Conservation (phyloP, 2,888 invertebrate species). For the Cataglyphis cursor region DNA sequence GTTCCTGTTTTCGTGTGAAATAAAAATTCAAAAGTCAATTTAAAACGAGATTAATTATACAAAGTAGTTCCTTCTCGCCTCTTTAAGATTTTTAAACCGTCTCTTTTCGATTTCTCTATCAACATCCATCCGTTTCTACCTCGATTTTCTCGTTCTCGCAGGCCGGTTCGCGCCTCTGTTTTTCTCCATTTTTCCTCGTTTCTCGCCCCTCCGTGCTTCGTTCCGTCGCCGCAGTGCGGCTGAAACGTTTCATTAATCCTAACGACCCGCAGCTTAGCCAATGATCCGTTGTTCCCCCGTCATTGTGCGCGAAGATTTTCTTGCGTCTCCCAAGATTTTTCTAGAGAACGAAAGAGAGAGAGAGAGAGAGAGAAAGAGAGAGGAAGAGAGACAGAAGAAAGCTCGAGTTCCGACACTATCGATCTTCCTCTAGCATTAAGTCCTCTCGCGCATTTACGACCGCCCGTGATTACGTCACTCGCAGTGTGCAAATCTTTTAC, state of each 20-base stretch:
- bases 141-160: slow-evolving; percentile 34
- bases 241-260: slow-evolving; percentile 74
- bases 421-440: slow-evolving; percentile 48
- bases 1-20: not conserved
- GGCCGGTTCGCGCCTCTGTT: slow-evolving; percentile 26
- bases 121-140: not conserved
- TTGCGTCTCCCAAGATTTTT: slow-evolving; percentile 46
- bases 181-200: slow-evolving; percentile 53
- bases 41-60: slow-evolving; percentile 30
- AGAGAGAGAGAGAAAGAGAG: not conserved
- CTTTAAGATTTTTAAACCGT: slow-evolving; percentile 51
- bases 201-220: slow-evolving; percentile 30
- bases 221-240: slow-evolving; percentile 64
- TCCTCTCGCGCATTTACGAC: slow-evolving; percentile 39
- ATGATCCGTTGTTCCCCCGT: slow-evolving; percentile 63
- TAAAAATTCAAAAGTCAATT: slow-evolving; percentile 20
- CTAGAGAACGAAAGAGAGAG: not conserved
- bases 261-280: slow-evolving; percentile 62
- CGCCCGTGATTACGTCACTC: slow-evolving; percentile 50
- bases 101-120: slow-evolving; percentile 24
- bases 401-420: slow-evolving; percentile 32
- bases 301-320: slow-evolving; percentile 58
- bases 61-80: not conserved
- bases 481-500: slow-evolving; percentile 14
- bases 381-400: slow-evolving; percentile 28